Evolutionary conservation across 2,888 invertebrate species (phyloP).

Genomic region (Hyposoter dolosus): DNA sequence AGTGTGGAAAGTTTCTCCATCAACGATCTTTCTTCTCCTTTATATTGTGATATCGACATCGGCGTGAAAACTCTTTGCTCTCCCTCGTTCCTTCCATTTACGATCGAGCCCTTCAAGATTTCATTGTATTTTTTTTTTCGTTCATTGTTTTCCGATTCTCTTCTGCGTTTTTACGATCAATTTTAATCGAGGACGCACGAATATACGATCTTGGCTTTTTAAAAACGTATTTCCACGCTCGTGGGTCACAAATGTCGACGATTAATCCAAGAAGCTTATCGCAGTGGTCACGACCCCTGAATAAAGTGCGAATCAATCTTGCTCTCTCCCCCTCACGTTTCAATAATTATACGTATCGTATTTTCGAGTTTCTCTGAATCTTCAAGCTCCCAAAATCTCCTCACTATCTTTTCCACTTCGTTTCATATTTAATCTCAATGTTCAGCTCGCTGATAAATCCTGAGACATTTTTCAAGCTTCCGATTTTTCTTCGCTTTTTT

Average conservation of each 20-base stretch:
- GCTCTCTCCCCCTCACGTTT: constrained; percentile 68
- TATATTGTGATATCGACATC: constrained; percentile 33
- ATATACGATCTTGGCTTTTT: constrained; percentile 18
- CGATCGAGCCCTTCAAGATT: background rate
- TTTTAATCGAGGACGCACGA: background rate
- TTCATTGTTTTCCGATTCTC: constrained; percentile 56
- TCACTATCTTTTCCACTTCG: background rate
- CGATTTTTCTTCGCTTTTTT: constrained; percentile 18
- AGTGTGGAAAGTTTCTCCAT: constrained; percentile 49
- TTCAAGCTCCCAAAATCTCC: background rate
- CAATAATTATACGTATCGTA: constrained; percentile 28
- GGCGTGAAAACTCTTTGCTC: constrained; percentile 1
- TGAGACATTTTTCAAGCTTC: background rate
- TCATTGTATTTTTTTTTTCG: background rate
- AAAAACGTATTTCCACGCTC: constrained; percentile 76
- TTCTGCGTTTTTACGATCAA: background rate
- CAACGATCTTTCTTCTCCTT: constrained; percentile 21
- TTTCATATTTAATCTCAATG: constrained; percentile 14
- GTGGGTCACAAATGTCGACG: constrained; percentile 78
- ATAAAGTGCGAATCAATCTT: constrained; percentile 71
- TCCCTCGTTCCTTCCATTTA: background rate
- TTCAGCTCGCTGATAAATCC: background rate
- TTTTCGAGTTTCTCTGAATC: background rate
- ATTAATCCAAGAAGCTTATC: constrained; percentile 78
- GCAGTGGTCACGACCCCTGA: constrained; percentile 46